A percentile compares a stretch with the other conserved stretches of the same genome.
These are phyloP conservation scores for Clarias gariepinus DNA, from an alignment of 2,113 vertebrate species.

Conservation along the genomic window DNA sequence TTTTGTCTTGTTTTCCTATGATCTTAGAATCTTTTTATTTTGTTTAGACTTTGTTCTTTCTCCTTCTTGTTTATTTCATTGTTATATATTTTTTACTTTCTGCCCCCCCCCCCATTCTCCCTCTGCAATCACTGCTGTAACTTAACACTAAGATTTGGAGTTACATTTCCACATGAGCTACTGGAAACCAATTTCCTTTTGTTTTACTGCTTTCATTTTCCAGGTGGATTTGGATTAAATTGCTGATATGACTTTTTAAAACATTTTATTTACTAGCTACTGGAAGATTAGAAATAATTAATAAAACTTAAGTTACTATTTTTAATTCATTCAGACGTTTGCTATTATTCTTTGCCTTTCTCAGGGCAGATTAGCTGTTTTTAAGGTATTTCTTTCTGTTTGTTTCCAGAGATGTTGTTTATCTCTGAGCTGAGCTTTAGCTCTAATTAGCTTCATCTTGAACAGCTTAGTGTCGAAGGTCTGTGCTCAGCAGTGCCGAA, in stretches of 20 bases:
- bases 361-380: neutral
- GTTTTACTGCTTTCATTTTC: neutral
- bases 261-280: neutral
- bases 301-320: neutral
- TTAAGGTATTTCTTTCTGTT: neutral
- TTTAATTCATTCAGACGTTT: neutral
- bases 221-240: too few relatives aligned
- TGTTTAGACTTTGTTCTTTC: too few relatives aligned
- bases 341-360: neutral
- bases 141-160: neutral
- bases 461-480: conserved; percentile 31
- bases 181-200: neutral
- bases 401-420: neutral
- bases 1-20: too few relatives aligned
- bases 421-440: neutral
- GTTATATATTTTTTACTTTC: too few relatives aligned
- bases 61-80: too few relatives aligned
- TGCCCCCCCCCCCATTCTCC: too few relatives aligned
- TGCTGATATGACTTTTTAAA: neutral
- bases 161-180: neutral
- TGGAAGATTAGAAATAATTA: too few relatives aligned
- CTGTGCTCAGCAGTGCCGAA: conserved; percentile 22
- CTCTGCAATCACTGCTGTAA: neutral
- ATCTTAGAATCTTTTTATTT: too few relatives aligned
- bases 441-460: neutral